These are phyloP conservation scores for Leucophenga varia DNA, from an alignment of 1,140 invertebrate genomes.

Conservation along the genomic window DNA sequence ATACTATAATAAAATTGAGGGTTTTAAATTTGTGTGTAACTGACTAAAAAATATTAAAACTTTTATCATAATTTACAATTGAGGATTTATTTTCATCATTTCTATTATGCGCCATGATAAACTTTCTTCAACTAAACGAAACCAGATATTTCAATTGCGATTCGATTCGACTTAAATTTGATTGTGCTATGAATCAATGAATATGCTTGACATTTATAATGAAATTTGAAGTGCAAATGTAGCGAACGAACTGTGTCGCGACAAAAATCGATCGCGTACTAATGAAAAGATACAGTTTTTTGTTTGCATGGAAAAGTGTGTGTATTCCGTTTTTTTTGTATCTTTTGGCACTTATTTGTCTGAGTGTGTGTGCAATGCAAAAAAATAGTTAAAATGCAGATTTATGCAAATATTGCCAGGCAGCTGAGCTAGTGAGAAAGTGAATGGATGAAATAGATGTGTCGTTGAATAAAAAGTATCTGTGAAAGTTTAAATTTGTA, in stretches of 20 bases:
- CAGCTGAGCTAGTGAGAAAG: constrained; percentile 3
- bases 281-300: not conserved
- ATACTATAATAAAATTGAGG: no score
- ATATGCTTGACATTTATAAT: constrained; percentile 35
- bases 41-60: no score
- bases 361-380: not conserved
- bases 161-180: no score
- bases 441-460: constrained; percentile 8
- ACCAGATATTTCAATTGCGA: no score
- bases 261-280: constrained; percentile 2
- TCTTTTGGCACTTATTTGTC: constrained; percentile 2
- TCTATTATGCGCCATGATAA: no score
- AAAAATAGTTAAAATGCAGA: constrained; percentile 47
- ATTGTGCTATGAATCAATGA: constrained; percentile 23
- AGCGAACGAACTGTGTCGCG: constrained; percentile 22
- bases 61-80: no score
- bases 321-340: not conserved
- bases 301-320: no score
- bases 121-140: no score
- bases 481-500: no score
- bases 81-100: no score
- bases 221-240: constrained; percentile 29
- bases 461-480: not conserved
- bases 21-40: no score
- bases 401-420: constrained; percentile 44